phyloP scores from a whole-genome alignment of 2,888 invertebrate species.

The Fragum whitleyi region DNA sequence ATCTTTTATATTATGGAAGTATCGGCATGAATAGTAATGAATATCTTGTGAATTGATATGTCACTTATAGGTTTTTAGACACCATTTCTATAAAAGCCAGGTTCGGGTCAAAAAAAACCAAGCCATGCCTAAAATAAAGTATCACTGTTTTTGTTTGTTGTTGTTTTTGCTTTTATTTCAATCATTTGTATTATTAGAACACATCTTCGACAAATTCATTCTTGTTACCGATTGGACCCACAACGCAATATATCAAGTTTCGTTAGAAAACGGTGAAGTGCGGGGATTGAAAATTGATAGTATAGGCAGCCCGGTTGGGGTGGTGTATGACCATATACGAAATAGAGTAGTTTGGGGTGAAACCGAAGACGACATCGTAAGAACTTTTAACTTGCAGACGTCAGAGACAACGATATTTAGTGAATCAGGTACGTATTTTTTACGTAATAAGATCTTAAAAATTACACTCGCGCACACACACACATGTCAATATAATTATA shows the following conservation, averaged over 20 bases:
- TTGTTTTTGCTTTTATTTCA: too few species aligned
- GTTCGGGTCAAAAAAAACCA: too few species aligned
- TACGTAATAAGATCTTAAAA: not conserved
- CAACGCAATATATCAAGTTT: slow-evolving; percentile 51
- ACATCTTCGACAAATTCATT: slow-evolving; percentile 39
- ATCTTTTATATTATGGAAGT: too few species aligned
- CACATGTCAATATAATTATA: too few species aligned
- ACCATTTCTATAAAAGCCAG: too few species aligned
- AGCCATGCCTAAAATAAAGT: too few species aligned
- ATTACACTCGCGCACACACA: too few species aligned
- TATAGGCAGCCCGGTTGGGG: slow-evolving; percentile 37
- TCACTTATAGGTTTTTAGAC: too few species aligned
- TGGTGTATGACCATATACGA: slow-evolving; percentile 29
- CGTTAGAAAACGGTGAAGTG: slow-evolving; percentile 35
- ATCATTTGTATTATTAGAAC: too few species aligned
- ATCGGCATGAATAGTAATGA: too few species aligned
- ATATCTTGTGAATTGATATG: too few species aligned
- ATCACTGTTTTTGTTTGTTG: too few species aligned
- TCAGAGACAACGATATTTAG: slow-evolving; percentile 8
- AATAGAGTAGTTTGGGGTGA: slow-evolving; percentile 45
- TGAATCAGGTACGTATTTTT: not conserved
- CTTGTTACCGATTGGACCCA: slow-evolving; percentile 57
- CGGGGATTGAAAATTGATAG: slow-evolving; percentile 29
- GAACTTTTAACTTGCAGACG: not conserved
- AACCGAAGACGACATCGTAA: not conserved